Percentiles rank a stretch among this genome's conserved stretches.
phyloP scores from a whole-genome alignment of 2,797 vertebrate species.

The Danio tinwini region DNA sequence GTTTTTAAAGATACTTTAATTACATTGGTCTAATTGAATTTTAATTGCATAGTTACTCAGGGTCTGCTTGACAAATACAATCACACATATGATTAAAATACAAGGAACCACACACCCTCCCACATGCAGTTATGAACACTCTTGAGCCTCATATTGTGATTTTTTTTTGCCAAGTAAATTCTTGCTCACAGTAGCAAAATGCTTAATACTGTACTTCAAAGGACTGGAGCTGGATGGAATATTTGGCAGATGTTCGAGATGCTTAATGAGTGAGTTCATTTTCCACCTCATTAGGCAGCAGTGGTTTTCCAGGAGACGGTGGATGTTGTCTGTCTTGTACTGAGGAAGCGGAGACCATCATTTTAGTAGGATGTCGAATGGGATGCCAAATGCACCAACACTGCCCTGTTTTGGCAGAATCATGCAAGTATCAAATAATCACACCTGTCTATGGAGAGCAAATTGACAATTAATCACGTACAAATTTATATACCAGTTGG shows the following conservation, averaged over 20 bases:
- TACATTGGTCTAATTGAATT: conserved; percentile 54
- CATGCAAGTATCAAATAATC: too few relatives aligned
- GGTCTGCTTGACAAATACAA: conserved; percentile 52
- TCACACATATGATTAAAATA: conserved; percentile 51
- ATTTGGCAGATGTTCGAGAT: conserved; percentile 39
- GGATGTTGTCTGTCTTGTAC: conserved; percentile 25
- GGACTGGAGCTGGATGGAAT: conserved; percentile 9
- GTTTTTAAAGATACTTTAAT: conserved; percentile 54
- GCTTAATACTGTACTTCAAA: conserved; percentile 32
- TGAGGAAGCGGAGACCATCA: background rate
- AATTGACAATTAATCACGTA: background rate
- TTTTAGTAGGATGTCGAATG: background rate
- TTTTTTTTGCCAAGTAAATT: conserved; percentile 18
- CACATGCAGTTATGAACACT: background rate
- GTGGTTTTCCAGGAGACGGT: conserved; percentile 24
- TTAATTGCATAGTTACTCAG: conserved; percentile 53
- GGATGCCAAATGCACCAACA: background rate
- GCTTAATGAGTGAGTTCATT: conserved; percentile 47
- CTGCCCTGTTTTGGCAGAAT: background rate
- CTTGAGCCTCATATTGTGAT: conserved; percentile 17
- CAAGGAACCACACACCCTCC: conserved; percentile 32
- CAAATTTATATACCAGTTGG: too few relatives aligned
- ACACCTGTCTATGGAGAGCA: background rate
- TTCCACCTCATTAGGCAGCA: conserved; percentile 40
- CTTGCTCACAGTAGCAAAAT: conserved; percentile 5